Evolutionary conservation across 2,113 vertebrate genomes (phyloP), one percentile per base, ranked within the genome.

Genomic region (Corydoras maculifer): DNA sequence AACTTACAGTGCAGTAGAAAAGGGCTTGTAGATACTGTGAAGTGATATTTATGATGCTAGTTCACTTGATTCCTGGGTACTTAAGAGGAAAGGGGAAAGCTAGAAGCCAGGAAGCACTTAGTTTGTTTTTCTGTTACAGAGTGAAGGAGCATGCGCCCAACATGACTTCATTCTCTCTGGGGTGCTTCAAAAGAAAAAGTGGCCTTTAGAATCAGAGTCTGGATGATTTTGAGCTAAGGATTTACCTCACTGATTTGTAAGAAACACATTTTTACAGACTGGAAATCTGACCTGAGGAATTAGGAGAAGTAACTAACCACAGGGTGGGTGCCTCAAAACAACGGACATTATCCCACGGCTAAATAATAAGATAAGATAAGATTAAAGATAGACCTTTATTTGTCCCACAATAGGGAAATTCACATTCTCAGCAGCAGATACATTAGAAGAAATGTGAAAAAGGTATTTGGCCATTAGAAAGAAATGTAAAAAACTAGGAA

Each of bases 131-230:
- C 53, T 58, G 15, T 49, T 72, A 32, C 32, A 50, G 62, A 50
- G 62, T 30, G 9, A 49, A 18, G 4, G 15, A 64, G 61, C 12
- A 43, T 43, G 35, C 35, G 35, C 9, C 57, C 35, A 65, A 50
- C 54, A 30, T 58, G 62, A 51, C 70, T 62, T 65, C 13, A 31
- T 57, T 58, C 9, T 64, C 54, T 58, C 35, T 59, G 70, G 70
- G 10, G 61, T 3, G 14, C 43, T 32, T 30, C 51, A 48, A 72
- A 59, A 51, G 62, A 29, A 55, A 9, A 6, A 55, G 50, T 29
- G 12, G 25, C 5, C 14, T 72, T 59, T 72, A 14, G 64, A 13
- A 65, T 15, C 25, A 32, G n/a, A 55, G 32, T 29, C 9, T 61
- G 32, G 11, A 8, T 12, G 25, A 62, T 54, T 10, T 13, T 3